phyloP scores from a whole-genome alignment of 2,113 vertebrate species.

The Dicrurus megarhynchus region DNA sequence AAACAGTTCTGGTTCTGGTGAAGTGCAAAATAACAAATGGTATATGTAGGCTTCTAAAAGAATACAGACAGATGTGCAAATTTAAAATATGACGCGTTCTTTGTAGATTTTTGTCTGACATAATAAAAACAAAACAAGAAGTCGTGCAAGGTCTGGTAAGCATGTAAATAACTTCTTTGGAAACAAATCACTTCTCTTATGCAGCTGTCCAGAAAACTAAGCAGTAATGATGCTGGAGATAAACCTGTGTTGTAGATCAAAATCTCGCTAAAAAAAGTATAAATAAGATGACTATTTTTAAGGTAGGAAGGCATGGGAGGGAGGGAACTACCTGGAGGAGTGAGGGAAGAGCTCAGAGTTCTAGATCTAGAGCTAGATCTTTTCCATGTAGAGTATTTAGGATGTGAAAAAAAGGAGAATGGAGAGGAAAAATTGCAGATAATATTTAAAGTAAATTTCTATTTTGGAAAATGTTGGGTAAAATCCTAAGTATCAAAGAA shows the following conservation, averaged over 20 bases:
- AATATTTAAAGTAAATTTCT: background rate
- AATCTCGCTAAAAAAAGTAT: background rate
- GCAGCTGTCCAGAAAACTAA: background rate
- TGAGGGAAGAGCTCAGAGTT: background rate
- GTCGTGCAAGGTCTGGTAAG: background rate
- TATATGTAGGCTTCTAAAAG: background rate
- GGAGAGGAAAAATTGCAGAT: background rate
- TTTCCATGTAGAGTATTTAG: background rate
- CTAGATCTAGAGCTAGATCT: background rate
- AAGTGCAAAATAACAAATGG: background rate
- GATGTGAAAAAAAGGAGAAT: background rate
- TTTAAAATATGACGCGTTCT: background rate
- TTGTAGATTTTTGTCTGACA: background rate
- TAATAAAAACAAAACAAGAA: background rate
- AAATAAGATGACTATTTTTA: background rate
- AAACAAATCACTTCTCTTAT: background rate
- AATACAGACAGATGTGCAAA: background rate
- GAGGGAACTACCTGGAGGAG: background rate
- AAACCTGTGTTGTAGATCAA: background rate
- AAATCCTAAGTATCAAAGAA: background rate
- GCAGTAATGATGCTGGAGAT: background rate
- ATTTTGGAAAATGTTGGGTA: background rate
- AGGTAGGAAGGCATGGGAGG: background rate
- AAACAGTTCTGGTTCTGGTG: background rate
- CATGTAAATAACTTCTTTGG: background rate